phyloP scores from a whole-genome alignment of 2,113 vertebrate genomes.

The Vulpes lagopus region DNA sequence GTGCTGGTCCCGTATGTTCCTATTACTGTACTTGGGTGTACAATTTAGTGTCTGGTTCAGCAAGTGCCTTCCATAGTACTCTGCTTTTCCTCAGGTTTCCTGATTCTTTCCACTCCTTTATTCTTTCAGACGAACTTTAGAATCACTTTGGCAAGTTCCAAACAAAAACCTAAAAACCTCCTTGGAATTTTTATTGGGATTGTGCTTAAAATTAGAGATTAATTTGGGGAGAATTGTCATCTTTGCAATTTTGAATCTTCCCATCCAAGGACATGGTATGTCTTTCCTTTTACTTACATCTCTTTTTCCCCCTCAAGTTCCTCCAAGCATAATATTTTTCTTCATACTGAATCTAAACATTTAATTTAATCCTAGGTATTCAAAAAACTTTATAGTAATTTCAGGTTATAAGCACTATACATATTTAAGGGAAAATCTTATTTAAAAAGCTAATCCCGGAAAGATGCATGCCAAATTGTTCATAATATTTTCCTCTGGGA shows the following conservation, averaged over 20 bases:
- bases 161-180: constrained; percentile 29
- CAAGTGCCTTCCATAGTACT: not conserved
- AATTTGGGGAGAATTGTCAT: constrained; percentile 57
- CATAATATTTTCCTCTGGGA: not conserved
- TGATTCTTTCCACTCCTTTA: constrained; percentile 55
- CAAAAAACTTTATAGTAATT: not conserved
- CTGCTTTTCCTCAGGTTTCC: not conserved
- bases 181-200: constrained; percentile 59
- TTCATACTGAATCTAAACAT: not conserved
- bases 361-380: constrained; percentile 25
- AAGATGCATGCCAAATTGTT: constrained; percentile 12
- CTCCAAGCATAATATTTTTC: not conserved
- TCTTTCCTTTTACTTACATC: constrained; percentile 33
- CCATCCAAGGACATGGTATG: constrained; percentile 64
- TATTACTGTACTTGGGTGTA: not conserved
- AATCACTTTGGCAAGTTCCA: constrained; percentile 67
- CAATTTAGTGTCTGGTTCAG: not conserved
- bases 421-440: constrained; percentile 25
- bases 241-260: constrained; percentile 67
- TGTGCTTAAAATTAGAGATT: constrained; percentile 70
- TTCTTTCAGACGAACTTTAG: constrained; percentile 74
- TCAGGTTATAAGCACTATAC: constrained; percentile 19
- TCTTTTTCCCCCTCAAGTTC: not conserved
- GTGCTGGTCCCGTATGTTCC: not conserved
- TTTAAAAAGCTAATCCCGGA: constrained; percentile 53